These are phyloP conservation scores for Ammodramus savannarum DNA, from an alignment of 2,113 vertebrate species.

Conservation along the genomic window DNA sequence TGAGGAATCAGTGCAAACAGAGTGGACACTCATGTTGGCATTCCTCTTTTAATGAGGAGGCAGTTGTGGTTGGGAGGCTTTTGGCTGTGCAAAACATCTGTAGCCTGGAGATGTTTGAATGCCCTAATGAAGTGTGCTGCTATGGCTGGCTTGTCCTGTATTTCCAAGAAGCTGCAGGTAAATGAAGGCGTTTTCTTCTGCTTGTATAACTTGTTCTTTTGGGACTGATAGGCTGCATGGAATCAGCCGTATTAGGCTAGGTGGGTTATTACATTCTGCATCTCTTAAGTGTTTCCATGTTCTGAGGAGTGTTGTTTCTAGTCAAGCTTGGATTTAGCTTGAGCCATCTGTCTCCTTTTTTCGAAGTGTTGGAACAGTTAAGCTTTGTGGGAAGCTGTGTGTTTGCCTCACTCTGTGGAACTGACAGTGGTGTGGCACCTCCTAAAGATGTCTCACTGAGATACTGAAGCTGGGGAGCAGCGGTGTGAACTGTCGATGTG, in stretches of 20 bases:
- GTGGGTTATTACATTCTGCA: not conserved
- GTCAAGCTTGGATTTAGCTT: not conserved
- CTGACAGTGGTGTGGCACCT: not conserved
- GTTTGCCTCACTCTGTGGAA: not conserved
- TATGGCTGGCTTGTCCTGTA: not conserved
- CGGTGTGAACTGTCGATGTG: fast-evolving
- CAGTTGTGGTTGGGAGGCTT: not conserved
- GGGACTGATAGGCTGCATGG: not conserved
- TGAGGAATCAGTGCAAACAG: not conserved
- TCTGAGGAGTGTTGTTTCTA: not conserved
- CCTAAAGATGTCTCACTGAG: not conserved
- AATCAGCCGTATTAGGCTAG: not conserved
- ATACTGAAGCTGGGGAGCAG: not conserved
- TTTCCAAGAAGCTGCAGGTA: not conserved
- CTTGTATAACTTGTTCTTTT: not conserved
- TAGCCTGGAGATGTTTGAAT: not conserved
- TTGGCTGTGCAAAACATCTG: not conserved
- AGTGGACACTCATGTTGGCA: fast-evolving
- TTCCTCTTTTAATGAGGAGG: not conserved
- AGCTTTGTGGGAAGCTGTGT: not conserved
- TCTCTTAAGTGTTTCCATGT: not conserved
- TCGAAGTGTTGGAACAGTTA: not conserved
- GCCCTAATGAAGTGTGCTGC: not conserved
- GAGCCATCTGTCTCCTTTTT: not conserved
- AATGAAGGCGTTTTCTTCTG: not conserved